Evolutionary conservation across 2,888 invertebrate species (phyloP), one percentile per base, ranked within the genome.

Genomic region (Alcis repandata): DNA sequence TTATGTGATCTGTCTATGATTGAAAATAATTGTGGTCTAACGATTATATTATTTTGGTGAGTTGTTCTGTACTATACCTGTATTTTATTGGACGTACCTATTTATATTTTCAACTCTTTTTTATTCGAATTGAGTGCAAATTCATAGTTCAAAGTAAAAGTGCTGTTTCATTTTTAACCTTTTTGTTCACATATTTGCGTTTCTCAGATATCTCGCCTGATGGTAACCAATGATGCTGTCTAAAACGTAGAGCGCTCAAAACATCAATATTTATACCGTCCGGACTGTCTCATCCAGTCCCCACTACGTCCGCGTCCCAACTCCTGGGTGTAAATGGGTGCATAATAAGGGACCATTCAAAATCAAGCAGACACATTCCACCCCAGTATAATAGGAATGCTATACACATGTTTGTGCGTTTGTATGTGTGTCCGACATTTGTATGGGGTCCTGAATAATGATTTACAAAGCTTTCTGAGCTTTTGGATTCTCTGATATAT

Each of bases 271-370:
- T 19, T 17, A 9, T 9, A 43, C 4, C 11, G 1, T 20, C 0
- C 1, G 2, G 4, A 20, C 15, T 41, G 64, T 45, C 76, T 8
- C 49, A 65, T 79, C 80, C 67, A 79, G 72, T 48, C 38, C 4
- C 4, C 36, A 33, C 8, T 65, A 62, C 27, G 63, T 74, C 77
- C 41, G 33, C 10, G 76, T 51, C 53, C 8, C 78, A 75, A 79
- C 75, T 77, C 83, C 78, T 76, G 82, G 90, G 92, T 92, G 92
- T 93, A 92, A 93, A 93, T 93, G 92, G 92, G 88, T 91, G 92
- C 92, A 93, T 93, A 93, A 92, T 92, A 92, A 92, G 91, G 80
- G 85, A 76, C 87, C 91, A 92, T 92, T 91, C 92, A 92, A 92
- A 91, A 92, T 92, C 91, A 92, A 85, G 76, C 82, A 79, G 87